Evolutionary conservation across 2,888 invertebrate genomes (phyloP), one percentile per base, ranked within the genome.

Genomic region (Brassicogethes aeneus): DNA sequence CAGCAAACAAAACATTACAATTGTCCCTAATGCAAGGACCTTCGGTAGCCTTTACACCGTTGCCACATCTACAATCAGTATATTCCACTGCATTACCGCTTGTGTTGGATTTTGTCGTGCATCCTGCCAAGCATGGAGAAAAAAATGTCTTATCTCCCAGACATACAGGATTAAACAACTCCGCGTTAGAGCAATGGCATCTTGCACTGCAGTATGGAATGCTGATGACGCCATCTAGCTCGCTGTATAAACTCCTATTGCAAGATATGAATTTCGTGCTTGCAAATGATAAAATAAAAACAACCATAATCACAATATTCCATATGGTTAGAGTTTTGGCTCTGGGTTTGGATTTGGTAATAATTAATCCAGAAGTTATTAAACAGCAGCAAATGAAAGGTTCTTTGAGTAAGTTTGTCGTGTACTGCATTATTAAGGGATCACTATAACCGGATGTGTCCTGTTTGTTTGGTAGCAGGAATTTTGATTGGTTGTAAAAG

Each of bases 61-160:
- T 16, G 3, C 70, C 65, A 54, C 79, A 79, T 3, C 61, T 66
- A 54, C 80, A 80, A 23, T 70, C n/a, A n/a, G n/a, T n/a, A n/a
- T n/a, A n/a, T n/a, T n/a, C n/a, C n/a, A n/a, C n/a, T n/a, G n/a
- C n/a, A n/a, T n/a, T n/a, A n/a, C n/a, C n/a, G n/a, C n/a, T n/a
- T n/a, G n/a, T n/a, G n/a, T n/a, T n/a, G n/a, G n/a, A n/a, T 23
- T 7, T 23, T 23, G 35, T 68, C 56, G 2, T 55, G 57, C 85
- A 86, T 1, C 85, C 85, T 2, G 85, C 85, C 54, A 79, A 77
- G 61, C 86, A 86, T 0, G 85, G 81, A 1, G 80, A 82, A 57
- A 79, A 85, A 59, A 75, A 85, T 0, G 79, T 80, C 3, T 70
- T 62, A 44, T 72, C 72, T 44, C 68, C 68, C 2, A 76, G 72